phyloP scores from a whole-genome alignment of 2,888 invertebrate species.

The Tridacna gigas region DNA sequence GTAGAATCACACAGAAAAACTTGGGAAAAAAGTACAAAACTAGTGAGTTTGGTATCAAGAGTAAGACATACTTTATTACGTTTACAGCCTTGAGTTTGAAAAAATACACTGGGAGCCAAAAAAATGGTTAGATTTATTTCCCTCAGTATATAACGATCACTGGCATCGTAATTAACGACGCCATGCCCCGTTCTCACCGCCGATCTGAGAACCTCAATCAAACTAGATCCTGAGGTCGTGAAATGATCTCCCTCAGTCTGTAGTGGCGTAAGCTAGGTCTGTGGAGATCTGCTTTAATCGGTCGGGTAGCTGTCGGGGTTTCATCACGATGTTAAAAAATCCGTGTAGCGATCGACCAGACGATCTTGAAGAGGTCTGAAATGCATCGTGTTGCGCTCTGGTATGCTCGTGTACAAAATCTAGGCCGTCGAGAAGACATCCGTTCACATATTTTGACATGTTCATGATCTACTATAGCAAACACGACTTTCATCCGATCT shows the following conservation, averaged over 20 bases:
- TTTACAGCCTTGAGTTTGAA: too few species aligned
- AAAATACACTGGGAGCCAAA: too few species aligned
- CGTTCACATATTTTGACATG: neutral
- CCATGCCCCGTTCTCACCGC: constrained; percentile 16
- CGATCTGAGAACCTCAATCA: constrained; percentile 18
- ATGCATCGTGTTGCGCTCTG: constrained; percentile 4
- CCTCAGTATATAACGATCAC: too few species aligned
- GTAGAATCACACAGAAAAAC: too few species aligned
- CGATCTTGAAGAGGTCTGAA: neutral
- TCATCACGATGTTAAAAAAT: too few species aligned
- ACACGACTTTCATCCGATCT: too few species aligned
- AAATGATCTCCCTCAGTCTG: constrained; percentile 9
- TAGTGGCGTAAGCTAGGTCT: neutral
- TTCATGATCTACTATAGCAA: too few species aligned
- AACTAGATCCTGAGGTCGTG: constrained; percentile 6
- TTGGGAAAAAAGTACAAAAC: too few species aligned
- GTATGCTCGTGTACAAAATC: constrained; percentile 10
- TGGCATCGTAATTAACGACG: too few species aligned
- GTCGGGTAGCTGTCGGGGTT: neutral
- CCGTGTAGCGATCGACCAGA: neutral
- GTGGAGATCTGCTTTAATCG: neutral
- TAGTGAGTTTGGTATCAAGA: too few species aligned
- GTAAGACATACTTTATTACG: too few species aligned
- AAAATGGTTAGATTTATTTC: too few species aligned
- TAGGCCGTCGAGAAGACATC: neutral